Evolutionary conservation across 2,888 invertebrate genomes (phyloP).

Genomic region (Meteorus cinctellus): DNA sequence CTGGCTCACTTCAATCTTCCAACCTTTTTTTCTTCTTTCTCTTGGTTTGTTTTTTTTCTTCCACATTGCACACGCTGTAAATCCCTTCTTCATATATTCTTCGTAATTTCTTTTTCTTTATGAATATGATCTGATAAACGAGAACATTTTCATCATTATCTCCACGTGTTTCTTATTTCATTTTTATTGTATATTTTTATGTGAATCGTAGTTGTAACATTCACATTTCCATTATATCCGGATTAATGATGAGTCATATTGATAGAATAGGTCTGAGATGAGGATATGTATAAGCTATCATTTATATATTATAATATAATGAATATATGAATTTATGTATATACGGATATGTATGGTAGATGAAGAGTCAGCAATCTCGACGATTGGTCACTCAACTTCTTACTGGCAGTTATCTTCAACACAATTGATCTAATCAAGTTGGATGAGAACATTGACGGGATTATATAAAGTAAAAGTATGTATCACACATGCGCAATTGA

Average conservation of each 20-base stretch:
- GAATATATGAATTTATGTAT: background rate
- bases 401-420: background rate
- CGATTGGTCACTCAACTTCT: constrained; percentile 6
- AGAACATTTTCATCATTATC: background rate
- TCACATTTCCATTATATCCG: background rate
- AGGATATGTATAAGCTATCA: background rate
- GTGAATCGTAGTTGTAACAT: background rate
- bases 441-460: background rate
- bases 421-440: constrained; percentile 24
- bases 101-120: background rate
- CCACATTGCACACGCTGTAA: background rate
- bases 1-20: constrained; percentile 39
- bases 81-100: background rate
- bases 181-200: background rate
- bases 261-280: background rate
- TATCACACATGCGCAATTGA: background rate
- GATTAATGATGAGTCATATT: background rate
- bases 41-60: background rate
- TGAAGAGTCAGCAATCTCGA: background rate
- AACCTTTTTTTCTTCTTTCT: constrained; percentile 22
- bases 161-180: background rate
- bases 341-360: background rate
- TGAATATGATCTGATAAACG: background rate
- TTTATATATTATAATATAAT: background rate
- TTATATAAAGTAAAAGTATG: background rate